phyloP scores from a whole-genome alignment of 2,888 invertebrate species.

The Pardosa pseudoannulata region DNA sequence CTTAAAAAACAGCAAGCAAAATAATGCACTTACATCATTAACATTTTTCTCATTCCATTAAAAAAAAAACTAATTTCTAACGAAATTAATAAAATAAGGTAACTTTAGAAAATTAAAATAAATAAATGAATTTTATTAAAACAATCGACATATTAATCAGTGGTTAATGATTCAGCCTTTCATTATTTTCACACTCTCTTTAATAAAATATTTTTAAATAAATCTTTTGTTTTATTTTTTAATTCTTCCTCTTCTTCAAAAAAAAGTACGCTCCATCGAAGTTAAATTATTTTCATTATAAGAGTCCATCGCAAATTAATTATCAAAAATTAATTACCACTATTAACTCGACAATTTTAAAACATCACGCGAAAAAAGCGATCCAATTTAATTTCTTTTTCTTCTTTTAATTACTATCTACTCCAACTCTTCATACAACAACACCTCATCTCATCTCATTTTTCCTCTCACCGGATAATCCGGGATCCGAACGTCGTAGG shows the following conservation, averaged over 20 bases:
- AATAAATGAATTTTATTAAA: neutral
- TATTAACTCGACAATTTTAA: constrained; percentile 11
- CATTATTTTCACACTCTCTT: neutral
- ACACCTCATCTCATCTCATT: constrained; percentile 7
- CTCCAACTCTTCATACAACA: neutral
- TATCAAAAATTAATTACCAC: constrained; percentile 17
- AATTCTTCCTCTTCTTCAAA: neutral
- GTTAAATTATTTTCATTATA: constrained; percentile 17
- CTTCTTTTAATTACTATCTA: neutral
- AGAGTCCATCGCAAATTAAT: constrained; percentile 12
- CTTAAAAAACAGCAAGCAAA: too few relatives aligned
- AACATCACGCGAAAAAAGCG: neutral
- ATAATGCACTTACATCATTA: too few relatives aligned
- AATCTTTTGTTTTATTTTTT: constrained; percentile 8
- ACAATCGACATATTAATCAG: neutral
- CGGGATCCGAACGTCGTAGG: too few relatives aligned
- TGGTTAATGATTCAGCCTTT: neutral
- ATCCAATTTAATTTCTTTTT: constrained; percentile 13
- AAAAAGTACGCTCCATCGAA: neutral
- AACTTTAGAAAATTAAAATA: too few relatives aligned
- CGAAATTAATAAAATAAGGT: too few relatives aligned
- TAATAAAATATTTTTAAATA: neutral
- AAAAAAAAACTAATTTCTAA: too few relatives aligned
- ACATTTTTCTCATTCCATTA: too few relatives aligned
- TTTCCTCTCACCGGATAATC: neutral